Base-by-base conservation (phyloP, 1,140 invertebrate species). In the Heliconius hewitsoni region DNA sequence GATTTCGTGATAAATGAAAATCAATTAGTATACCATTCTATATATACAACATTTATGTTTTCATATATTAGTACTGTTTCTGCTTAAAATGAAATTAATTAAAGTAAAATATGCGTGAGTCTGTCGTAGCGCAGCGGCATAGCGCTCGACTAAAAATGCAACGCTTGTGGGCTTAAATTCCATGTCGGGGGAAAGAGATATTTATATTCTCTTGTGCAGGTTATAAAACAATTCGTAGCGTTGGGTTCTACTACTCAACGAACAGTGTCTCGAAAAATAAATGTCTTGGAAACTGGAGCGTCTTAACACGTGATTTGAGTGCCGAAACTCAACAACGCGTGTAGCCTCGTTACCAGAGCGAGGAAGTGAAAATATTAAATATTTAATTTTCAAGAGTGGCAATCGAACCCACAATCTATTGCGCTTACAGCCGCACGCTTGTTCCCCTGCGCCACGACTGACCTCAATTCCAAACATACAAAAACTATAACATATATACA, bases 1-100 rank as follows among this genome's bases (percentile, higher is more conserved):
- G 60, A 66, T 66, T 66, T 66, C 60, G 13, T 30, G 60, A 27
- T 66, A 30, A 66, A 66, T 66, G 23, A 66, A 66, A 66, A 66
- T 66, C 60, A 66, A 27, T 66, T 23, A 66, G 11, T 66, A 30
- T 13, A 11, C 23, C 57, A 27, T 57, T 66, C 9, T 66, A 9
- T 66, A 27, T 23, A 66, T 66, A 66, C 8, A 57, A n/a, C 8
- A 3, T 23, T n/a, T 9, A 9, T 57, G 19, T 52, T 52, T 8
- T 52, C 16, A 18, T 52, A 46, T 46, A 46, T 46, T 13, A 46
- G 3, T 46, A 46, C 11, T 52, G 18, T 19, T 52, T 19, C 5
- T 52, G 50, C 6, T 52, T 52, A 6, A 19, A 52, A 19, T 52
- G 4, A 52, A 18, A 52, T 8, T 52, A 52, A 19, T 5, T 52